Evolutionary conservation across 2,888 invertebrate species (phyloP).

Genomic region (Dione vanillae): DNA sequence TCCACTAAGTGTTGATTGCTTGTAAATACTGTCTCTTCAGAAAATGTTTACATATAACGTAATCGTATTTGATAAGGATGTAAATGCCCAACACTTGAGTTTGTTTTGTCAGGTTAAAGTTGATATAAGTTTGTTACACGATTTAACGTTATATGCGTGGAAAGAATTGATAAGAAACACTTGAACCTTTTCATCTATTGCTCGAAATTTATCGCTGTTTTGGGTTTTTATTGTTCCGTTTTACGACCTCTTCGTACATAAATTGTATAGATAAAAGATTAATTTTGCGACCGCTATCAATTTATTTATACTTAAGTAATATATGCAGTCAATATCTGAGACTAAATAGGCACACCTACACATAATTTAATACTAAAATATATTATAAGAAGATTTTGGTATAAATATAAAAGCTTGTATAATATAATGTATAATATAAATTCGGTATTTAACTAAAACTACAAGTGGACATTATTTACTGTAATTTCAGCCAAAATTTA

Average conservation of each 20-base stretch:
- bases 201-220: slow-evolving; percentile 85
- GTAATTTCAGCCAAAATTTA: slow-evolving; percentile 33
- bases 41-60: slow-evolving; percentile 60
- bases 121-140: slow-evolving; percentile 79
- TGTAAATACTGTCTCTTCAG: slow-evolving; percentile 76
- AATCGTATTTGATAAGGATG: slow-evolving; percentile 49
- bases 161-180: slow-evolving; percentile 83
- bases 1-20: slow-evolving; percentile 82
- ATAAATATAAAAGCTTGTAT: too few relatives aligned
- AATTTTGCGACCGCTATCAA: slow-evolving; percentile 79
- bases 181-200: slow-evolving; percentile 84
- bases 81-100: slow-evolving; percentile 28
- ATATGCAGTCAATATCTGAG: not conserved
- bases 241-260: slow-evolving; percentile 83
- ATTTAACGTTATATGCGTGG: slow-evolving; percentile 75
- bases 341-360: not conserved
- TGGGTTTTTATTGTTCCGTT: slow-evolving; percentile 86
- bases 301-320: slow-evolving; percentile 58
- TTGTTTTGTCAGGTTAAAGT: slow-evolving; percentile 34
- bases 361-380: too few relatives aligned
- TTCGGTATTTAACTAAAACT: not conserved
- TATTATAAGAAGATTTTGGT: too few relatives aligned
- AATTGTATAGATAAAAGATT: slow-evolving; percentile 83
- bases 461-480: not conserved
- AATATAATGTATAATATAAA: not conserved